These are phyloP conservation scores for Bombus affinis DNA, from an alignment of 1,140 invertebrate species.

Conservation along the genomic window DNA sequence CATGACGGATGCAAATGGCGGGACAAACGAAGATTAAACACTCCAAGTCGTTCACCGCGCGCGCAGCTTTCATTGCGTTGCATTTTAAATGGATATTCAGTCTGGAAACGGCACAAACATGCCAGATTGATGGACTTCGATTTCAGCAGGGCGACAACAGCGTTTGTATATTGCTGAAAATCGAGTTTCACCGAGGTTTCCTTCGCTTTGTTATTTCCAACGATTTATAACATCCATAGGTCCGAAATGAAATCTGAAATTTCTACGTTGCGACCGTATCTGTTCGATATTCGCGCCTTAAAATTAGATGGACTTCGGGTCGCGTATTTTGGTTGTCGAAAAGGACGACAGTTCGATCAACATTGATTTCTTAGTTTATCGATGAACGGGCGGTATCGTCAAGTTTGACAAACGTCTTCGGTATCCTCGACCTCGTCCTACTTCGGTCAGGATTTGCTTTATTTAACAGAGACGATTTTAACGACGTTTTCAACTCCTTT, in stretches of 20 bases:
- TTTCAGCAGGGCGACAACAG: not conserved
- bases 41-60: too few relatives aligned
- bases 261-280: not conserved
- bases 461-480: conserved; percentile 1
- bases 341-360: not conserved
- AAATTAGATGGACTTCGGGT: too few relatives aligned
- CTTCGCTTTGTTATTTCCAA: not conserved
- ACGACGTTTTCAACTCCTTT: not conserved
- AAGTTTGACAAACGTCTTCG: not conserved
- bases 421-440: not conserved
- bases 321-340: too few relatives aligned
- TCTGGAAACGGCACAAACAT: not conserved
- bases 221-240: not conserved
- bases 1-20: conserved; percentile 6
- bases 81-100: not conserved
- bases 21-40: conserved; percentile 5
- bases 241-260: not conserved
- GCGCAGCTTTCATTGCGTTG: not conserved
- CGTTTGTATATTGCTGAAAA: not conserved
- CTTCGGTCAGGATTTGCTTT: not conserved
- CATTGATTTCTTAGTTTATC: not conserved
- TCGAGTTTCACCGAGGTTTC: not conserved
- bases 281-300: not conserved
- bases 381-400: not conserved
- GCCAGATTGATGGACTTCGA: conserved; percentile 16